Conservation (phyloP, 1,140 invertebrate genomes). For the Belonocnema kinseyi region DNA sequence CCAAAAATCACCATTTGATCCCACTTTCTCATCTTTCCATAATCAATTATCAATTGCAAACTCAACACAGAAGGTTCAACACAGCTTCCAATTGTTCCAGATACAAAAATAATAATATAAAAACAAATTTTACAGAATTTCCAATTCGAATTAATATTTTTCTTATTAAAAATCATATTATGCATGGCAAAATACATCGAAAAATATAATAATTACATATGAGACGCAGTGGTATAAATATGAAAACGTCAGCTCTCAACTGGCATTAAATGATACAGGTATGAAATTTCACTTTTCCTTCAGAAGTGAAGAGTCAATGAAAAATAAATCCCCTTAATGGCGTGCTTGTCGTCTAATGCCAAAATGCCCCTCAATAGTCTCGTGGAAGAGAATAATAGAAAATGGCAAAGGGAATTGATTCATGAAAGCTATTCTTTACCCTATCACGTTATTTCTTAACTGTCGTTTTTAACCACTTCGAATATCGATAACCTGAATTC, state of each 20-base stretch:
- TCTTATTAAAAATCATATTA: neutral
- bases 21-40: slow-evolving; percentile 74
- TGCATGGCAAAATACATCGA: neutral
- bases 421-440: neutral
- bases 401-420: slow-evolving; percentile 12
- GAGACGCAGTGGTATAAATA: neutral
- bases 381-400: slow-evolving; percentile 1
- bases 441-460: neutral
- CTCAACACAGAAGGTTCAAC: slow-evolving; percentile 57
- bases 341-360: neutral
- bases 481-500: neutral
- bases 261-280: neutral
- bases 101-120: slow-evolving; percentile 36
- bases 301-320: slow-evolving; percentile 13
- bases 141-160: neutral
- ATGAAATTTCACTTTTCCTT: neutral
- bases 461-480: neutral
- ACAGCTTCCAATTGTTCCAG: slow-evolving; percentile 42
- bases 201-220: neutral
- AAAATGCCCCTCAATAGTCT: neutral
- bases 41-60: slow-evolving; percentile 72
- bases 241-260: neutral
- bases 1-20: slow-evolving; percentile 72
- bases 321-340: slow-evolving; percentile 12
- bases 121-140: slow-evolving; percentile 33